A percentile compares a stretch with the other conserved stretches of the same genome.
phyloP scores from a whole-genome alignment of 2,888 invertebrate species.

The Scelioninae gen. 2 region DNA sequence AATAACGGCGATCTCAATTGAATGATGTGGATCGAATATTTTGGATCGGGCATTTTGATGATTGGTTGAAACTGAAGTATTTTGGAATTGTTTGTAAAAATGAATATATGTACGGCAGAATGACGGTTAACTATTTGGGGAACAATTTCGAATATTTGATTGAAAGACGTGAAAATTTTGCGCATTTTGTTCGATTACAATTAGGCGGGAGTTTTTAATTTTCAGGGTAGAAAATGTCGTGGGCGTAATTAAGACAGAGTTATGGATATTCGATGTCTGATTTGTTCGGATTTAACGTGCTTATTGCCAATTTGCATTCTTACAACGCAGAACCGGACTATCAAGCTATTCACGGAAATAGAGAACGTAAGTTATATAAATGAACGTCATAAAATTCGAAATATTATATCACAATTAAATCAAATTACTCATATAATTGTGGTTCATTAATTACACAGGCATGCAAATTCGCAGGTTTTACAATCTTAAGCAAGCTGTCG shows the following conservation, averaged over 20 bases:
- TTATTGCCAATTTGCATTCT: constrained; percentile 41
- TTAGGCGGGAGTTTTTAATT: not conserved
- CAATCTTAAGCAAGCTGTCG: not conserved
- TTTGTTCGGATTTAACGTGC: constrained; percentile 32
- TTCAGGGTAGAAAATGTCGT: not conserved
- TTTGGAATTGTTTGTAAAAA: too few species aligned
- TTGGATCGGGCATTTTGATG: too few species aligned
- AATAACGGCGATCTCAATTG: not conserved
- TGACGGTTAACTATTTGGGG: too few species aligned
- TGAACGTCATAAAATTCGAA: constrained; percentile 31
- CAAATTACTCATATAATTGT: constrained; percentile 15
- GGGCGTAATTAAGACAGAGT: constrained; percentile 7
- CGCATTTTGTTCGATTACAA: too few species aligned
- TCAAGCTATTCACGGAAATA: constrained; percentile 35
- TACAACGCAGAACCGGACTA: constrained; percentile 39
- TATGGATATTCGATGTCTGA: constrained; percentile 7
- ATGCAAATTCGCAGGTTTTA: constrained; percentile 3
- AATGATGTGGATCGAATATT: too few species aligned
- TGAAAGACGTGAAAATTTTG: too few species aligned
- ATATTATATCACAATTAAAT: constrained; percentile 46
- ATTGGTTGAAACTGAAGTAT: too few species aligned
- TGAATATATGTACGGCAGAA: too few species aligned
- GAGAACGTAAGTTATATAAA: constrained; percentile 34
- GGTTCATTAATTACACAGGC: constrained; percentile 17
- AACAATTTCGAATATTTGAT: too few species aligned